phyloP scores from a whole-genome alignment of 2,797 vertebrate genomes.

The Artibeus lituratus region DNA sequence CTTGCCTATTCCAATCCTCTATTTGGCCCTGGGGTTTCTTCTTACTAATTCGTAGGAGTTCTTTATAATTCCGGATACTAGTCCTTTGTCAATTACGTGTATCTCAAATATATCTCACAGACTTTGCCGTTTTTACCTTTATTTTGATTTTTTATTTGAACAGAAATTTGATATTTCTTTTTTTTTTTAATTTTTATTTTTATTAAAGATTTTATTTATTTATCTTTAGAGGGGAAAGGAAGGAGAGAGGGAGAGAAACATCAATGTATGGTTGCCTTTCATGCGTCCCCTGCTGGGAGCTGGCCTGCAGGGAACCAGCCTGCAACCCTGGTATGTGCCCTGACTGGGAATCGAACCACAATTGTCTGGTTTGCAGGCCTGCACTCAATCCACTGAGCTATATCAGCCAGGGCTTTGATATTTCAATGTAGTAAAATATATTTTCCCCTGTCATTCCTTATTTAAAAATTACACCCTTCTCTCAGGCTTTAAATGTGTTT shows the following conservation, averaged over 20 bases:
- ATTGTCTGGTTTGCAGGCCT: too few relatives aligned
- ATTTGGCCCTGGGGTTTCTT: background rate
- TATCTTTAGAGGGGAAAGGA: too few relatives aligned
- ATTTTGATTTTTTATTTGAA: background rate
- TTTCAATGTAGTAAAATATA: background rate
- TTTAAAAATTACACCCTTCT: background rate
- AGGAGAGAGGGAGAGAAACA: too few relatives aligned
- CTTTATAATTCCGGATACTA: background rate
- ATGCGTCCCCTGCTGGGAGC: too few relatives aligned
- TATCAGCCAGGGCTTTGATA: too few relatives aligned
- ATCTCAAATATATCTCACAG: background rate
- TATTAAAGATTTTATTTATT: too few relatives aligned
- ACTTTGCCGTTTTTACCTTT: background rate
- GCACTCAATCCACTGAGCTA: too few relatives aligned
- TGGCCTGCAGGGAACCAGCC: too few relatives aligned
- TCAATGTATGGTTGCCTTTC: too few relatives aligned
- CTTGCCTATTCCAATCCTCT: background rate
- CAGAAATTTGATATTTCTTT: conserved; percentile 10
- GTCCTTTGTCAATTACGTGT: background rate
- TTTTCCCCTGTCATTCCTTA: background rate
- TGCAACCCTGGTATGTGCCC: too few relatives aligned
- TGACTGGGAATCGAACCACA: too few relatives aligned
- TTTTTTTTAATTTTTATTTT: too few relatives aligned
- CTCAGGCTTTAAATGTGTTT: background rate
- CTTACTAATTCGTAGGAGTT: background rate